phyloP scores from a whole-genome alignment of 2,797 vertebrate genomes.

The Hippoglossus hippoglossus region DNA sequence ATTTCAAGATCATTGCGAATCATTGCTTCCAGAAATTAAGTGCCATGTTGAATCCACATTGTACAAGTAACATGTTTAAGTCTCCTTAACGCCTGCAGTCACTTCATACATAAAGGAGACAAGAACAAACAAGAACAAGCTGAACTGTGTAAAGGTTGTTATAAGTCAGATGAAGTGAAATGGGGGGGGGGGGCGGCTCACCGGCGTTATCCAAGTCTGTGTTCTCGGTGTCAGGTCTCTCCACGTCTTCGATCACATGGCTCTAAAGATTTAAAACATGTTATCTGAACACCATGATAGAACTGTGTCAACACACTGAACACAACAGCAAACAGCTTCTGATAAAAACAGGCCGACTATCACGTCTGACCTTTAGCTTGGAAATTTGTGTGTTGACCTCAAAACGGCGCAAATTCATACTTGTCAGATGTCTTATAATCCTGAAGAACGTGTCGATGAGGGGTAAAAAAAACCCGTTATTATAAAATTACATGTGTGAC shows the following conservation, averaged over 20 bases:
- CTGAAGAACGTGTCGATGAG: too few relatives aligned
- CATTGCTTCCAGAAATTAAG: too few relatives aligned
- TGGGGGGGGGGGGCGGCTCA: constrained; percentile 28
- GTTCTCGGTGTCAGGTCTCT: constrained; percentile 27
- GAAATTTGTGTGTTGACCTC: not conserved
- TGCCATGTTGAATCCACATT: too few relatives aligned
- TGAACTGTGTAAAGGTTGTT: not conserved
- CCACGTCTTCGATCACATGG: constrained; percentile 48
- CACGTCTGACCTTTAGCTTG: not conserved
- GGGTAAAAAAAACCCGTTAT: too few relatives aligned
- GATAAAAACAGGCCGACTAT: not conserved
- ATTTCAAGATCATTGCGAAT: too few relatives aligned
- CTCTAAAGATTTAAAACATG: constrained; percentile 57
- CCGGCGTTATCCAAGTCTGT: constrained; percentile 46
- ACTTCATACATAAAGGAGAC: not conserved
- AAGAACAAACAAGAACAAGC: not conserved
- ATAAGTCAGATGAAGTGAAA: not conserved
- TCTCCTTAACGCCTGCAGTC: not conserved
- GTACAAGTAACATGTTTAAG: too few relatives aligned
- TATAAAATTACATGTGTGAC: too few relatives aligned
- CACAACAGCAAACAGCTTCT: constrained; percentile 8
- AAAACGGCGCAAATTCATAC: not conserved
- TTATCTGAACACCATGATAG: constrained; percentile 16
- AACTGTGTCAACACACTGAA: constrained; percentile 10
- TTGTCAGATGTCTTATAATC: too few relatives aligned